Percentiles rank a stretch among this genome's conserved stretches.
Conservation (phyloP, 2,113 vertebrate genomes). For the Grus americana region DNA sequence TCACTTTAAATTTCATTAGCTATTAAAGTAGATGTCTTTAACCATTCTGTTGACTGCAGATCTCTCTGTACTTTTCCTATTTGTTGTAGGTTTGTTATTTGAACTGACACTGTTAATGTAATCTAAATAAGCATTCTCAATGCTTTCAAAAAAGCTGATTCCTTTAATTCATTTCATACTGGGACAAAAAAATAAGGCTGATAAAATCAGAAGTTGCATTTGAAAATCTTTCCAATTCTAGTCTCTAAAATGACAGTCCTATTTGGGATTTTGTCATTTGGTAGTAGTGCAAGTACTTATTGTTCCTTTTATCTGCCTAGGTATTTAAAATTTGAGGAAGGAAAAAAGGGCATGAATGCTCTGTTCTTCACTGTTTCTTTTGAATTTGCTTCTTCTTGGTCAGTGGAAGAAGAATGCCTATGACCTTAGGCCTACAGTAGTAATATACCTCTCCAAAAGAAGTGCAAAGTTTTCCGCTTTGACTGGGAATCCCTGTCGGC, state of each 20-base stretch:
- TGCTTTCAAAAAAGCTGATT: not conserved
- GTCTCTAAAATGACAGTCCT: not conserved
- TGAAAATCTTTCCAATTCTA: not conserved
- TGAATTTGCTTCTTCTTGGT: not conserved
- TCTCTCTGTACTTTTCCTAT: not conserved
- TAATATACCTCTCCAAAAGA: not conserved
- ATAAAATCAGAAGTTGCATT: not conserved
- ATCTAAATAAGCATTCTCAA: not conserved
- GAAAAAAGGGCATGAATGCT: not conserved
- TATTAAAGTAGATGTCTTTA: not conserved
- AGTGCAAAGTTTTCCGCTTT: not conserved
- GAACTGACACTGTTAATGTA: not conserved
- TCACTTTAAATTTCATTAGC: not conserved
- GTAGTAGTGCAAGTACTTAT: not conserved
- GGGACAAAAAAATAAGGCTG: not conserved
- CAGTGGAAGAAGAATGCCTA: not conserved
- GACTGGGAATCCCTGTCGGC: not conserved
- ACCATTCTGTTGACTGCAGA: not conserved
- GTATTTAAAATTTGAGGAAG: not conserved
- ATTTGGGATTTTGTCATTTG: not conserved
- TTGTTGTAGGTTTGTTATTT: not conserved
- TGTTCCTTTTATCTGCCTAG: not conserved
- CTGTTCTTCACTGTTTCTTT: not conserved
- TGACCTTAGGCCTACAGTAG: not conserved
- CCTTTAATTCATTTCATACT: not conserved